Evolutionary conservation across 2,113 vertebrate genomes (phyloP).

Genomic region (Heliornis fulica): DNA sequence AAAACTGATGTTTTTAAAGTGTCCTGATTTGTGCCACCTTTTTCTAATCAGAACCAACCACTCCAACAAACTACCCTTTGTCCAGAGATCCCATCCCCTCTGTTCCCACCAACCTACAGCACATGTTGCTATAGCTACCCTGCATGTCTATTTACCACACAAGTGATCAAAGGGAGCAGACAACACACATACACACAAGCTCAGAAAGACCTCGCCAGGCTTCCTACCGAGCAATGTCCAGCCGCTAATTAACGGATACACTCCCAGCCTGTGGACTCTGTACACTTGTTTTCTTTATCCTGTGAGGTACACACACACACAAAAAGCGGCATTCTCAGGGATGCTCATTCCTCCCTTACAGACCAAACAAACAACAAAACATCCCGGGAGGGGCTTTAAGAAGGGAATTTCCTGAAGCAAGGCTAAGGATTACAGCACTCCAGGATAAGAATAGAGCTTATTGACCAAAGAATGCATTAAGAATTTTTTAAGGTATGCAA

Average conservation of each 20-base stretch:
- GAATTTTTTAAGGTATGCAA: slow-evolving; percentile 23
- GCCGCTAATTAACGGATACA: slow-evolving; percentile 83
- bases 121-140: slow-evolving; percentile 84
- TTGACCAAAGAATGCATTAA: not conserved
- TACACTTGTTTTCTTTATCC: slow-evolving; percentile 48
- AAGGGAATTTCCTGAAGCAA: not conserved
- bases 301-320: not conserved
- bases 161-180: slow-evolving; percentile 82
- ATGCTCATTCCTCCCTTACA: not conserved
- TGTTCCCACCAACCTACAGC: slow-evolving; percentile 72
- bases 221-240: slow-evolving; percentile 75
- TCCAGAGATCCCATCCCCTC: slow-evolving; percentile 64
- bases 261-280: slow-evolving; percentile 28
- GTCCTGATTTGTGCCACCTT: slow-evolving; percentile 63
- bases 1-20: slow-evolving; percentile 54
- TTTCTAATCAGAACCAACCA: slow-evolving; percentile 76
- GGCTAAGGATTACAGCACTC: not conserved
- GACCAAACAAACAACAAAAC: slow-evolving; percentile 4
- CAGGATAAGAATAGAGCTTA: not conserved
- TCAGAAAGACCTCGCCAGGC: slow-evolving; percentile 71
- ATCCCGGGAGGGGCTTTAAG: not conserved
- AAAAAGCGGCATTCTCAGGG: not conserved
- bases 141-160: slow-evolving; percentile 82
- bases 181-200: slow-evolving; percentile 57
- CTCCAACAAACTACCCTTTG: slow-evolving; percentile 82